phyloP scores from a whole-genome alignment of 2,888 invertebrate species.

The Pachliopta kotzebuea region DNA sequence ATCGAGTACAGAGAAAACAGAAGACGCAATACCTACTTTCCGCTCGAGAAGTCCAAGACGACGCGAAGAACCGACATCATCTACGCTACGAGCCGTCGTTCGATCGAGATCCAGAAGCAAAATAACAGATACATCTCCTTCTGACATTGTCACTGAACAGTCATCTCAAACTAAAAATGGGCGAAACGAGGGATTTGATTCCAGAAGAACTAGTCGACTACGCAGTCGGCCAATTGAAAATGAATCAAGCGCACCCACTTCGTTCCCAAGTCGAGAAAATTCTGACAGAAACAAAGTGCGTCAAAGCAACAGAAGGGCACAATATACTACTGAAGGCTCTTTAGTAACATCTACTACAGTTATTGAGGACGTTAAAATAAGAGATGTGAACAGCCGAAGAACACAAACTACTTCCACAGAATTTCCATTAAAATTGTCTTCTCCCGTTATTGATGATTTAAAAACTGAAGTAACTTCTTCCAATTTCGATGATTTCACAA shows the following conservation, averaged over 20 bases:
- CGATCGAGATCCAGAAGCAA: slow-evolving; percentile 52
- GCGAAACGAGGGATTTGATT: slow-evolving; percentile 64
- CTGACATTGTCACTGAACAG: slow-evolving; percentile 40
- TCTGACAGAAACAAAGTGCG: slow-evolving; percentile 50
- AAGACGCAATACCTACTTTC: slow-evolving; percentile 49
- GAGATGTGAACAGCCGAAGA: slow-evolving; percentile 15
- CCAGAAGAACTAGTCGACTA: slow-evolving; percentile 60
- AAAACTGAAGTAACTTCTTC: slow-evolving; percentile 55
- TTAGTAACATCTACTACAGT: slow-evolving; percentile 14
- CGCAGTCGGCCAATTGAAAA: slow-evolving; percentile 51
- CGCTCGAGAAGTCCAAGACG: slow-evolving; percentile 56
- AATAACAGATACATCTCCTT: slow-evolving; percentile 41
- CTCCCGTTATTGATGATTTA: slow-evolving; percentile 48
- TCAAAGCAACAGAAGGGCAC: slow-evolving; percentile 36
- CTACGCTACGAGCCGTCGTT: slow-evolving; percentile 42
- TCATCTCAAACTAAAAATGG: slow-evolving; percentile 41
- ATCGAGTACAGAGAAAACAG: slow-evolving; percentile 44
- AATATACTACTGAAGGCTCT: slow-evolving; percentile 24
- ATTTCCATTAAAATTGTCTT: slow-evolving; percentile 43
- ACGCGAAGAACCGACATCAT: slow-evolving; percentile 46
- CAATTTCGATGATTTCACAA: slow-evolving; percentile 52
- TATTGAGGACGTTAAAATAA: slow-evolving; percentile 4
- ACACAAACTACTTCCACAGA: slow-evolving; percentile 36
- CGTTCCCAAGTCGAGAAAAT: slow-evolving; percentile 44
- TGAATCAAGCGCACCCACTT: slow-evolving; percentile 44